Base-by-base conservation (phyloP, 2,888 invertebrate species). In the Hemicrepidius hirtus region DNA sequence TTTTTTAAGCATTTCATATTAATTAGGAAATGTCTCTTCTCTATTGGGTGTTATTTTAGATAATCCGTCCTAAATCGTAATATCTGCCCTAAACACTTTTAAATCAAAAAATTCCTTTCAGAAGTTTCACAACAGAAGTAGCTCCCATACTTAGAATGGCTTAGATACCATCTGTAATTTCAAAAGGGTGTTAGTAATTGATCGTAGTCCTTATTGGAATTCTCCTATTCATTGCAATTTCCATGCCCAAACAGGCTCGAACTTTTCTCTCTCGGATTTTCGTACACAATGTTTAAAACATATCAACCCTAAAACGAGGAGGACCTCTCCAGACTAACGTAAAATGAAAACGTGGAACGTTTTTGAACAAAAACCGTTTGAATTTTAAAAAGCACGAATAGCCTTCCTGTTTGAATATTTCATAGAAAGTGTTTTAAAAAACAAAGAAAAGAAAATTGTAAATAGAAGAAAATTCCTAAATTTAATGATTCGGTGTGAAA, bases 171-270 rank as follows among this genome's bases (percentile, higher is more conserved):
- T 55, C 55, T 13, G 55, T 55, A 55, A 55, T 55, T 55, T 55
- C 35, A 32, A 55, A 55, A 35, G 55, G 55, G 32, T 55, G 32
- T 55, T 55, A 55, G 55, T 55, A 55, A 55, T 55, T 55, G 55
- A 55, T 55, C 55, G 28, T 18, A 9, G 55, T 9, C 55, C 55
- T 55, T 32, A 55, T 55, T 55, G 55, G 55, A 55, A 55, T 55
- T 55, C 55, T 35, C 55, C 18, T 32, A 55, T 55, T 55, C 55
- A 55, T 55, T 5, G 55, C 55, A 32, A 55, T 55, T 55, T 55
- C 55, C 2, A 28, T 28, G 32, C 28, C 32, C 55, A 13, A 24
- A 16, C 53, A 49, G 53, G 53, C n/a, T 28, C 24, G 28, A 55
- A 55, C 55, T 21, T 49, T 49, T 49, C 21, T 21, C 21, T 21